Conservation (phyloP, 1,140 invertebrate genomes). For the Wiebesia pumilae region DNA sequence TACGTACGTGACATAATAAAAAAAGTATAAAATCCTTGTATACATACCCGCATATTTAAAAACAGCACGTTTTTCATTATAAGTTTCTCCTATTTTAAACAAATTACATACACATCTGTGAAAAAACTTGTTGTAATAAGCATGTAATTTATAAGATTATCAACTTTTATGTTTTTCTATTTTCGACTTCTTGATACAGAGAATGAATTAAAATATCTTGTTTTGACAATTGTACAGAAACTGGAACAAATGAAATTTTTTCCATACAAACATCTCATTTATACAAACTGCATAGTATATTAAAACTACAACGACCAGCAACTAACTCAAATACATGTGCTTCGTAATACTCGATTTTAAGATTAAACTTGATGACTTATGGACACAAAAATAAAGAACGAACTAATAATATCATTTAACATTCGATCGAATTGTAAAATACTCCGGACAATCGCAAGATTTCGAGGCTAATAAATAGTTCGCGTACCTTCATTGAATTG, state of each 20-base stretch:
- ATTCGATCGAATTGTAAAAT: slow-evolving; percentile 46
- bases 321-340: background rate
- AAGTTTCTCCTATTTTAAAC: background rate
- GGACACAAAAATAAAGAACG: background rate
- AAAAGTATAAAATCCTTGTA: background rate
- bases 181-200: too few species aligned
- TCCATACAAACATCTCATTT: background rate
- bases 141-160: too few species aligned
- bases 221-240: background rate
- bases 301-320: too few species aligned
- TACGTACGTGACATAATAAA: too few species aligned
- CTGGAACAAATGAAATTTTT: background rate
- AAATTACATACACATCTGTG: background rate
- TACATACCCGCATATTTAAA: background rate
- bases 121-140: background rate
- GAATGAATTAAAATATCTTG: background rate
- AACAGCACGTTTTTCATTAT: background rate
- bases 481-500: slow-evolving; percentile 3
- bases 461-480: slow-evolving; percentile 56
- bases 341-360: background rate
- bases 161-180: too few species aligned
- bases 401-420: background rate
- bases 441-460: slow-evolving; percentile 11
- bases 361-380: background rate
- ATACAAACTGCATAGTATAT: background rate